A percentile compares a stretch with the other conserved stretches of the same genome.
Conservation (phyloP, 1,140 invertebrate species). For the Andrena cerasifolii region DNA sequence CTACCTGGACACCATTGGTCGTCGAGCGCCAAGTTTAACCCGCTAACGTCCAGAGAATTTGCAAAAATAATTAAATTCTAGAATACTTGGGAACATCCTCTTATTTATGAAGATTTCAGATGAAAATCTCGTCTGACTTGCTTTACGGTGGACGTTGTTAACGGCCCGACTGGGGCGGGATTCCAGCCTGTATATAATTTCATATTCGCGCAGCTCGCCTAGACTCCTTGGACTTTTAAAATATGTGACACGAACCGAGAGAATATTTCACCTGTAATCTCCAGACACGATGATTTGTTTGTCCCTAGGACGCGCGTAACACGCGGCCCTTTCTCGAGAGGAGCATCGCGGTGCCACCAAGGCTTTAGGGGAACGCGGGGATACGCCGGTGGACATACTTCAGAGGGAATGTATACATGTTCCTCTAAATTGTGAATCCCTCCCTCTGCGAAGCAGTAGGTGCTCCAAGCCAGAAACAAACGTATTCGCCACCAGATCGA, state of each 20-base stretch:
- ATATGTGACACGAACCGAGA: not conserved
- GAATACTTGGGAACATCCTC: not conserved
- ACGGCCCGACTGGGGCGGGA: not conserved
- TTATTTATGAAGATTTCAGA: not conserved
- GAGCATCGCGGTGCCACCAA: not conserved
- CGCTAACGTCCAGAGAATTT: too few species aligned
- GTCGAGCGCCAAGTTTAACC: not conserved
- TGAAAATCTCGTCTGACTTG: too few species aligned
- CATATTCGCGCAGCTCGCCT: not conserved
- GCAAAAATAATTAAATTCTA: too few species aligned
- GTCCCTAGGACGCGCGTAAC: not conserved
- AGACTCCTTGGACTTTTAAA: slow-evolving; percentile 8
- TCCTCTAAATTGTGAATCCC: not conserved
- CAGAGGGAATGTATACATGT: not conserved
- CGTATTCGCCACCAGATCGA: not conserved
- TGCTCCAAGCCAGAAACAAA: not conserved
- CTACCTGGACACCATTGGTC: not conserved
- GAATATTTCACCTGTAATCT: slow-evolving; percentile 40
- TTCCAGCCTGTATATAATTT: not conserved
- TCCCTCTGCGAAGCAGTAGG: not conserved
- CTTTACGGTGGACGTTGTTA: not conserved
- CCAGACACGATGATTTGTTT: slow-evolving; percentile 18
- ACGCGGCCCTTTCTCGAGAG: not conserved
- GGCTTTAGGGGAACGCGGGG: not conserved
- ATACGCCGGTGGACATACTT: not conserved